Percentiles rank a stretch among this genome's conserved stretches.
These are phyloP conservation scores for Diogma glabrata DNA, from an alignment of 2,888 invertebrate genomes.

Conservation along the genomic window DNA sequence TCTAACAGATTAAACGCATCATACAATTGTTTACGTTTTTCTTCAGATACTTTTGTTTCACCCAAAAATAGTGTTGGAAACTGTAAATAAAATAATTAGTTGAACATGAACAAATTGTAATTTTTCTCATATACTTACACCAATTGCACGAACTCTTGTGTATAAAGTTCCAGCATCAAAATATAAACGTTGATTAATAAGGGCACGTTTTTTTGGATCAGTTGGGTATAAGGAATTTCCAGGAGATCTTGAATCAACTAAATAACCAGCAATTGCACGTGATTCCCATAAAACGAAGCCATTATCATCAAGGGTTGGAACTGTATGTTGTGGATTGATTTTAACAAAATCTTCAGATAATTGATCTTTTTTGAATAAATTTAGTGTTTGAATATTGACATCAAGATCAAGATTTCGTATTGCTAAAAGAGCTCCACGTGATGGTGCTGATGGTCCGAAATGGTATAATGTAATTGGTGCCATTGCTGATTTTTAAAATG, in stretches of 20 bases:
- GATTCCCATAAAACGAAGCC: slow-evolving; percentile 57
- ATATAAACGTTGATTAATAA: slow-evolving; percentile 49
- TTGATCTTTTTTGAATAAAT: slow-evolving; percentile 49
- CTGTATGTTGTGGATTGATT: slow-evolving; percentile 53
- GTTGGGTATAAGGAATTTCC: slow-evolving; percentile 49
- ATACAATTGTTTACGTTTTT: slow-evolving; percentile 43
- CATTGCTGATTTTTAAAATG: too few relatives aligned
- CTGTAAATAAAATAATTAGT: slow-evolving; percentile 27
- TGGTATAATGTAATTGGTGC: slow-evolving; percentile 44
- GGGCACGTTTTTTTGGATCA: slow-evolving; percentile 42
- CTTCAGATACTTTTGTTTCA: slow-evolving; percentile 42
- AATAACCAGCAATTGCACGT: slow-evolving; percentile 50
- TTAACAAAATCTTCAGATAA: slow-evolving; percentile 43
- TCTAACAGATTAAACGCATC: slow-evolving; percentile 41
- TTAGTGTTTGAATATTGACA: slow-evolving; percentile 40
- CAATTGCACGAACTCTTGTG: slow-evolving; percentile 49
- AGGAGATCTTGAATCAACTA: slow-evolving; percentile 41
- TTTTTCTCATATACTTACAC: slow-evolving; percentile 34
- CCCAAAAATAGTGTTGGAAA: slow-evolving; percentile 48
- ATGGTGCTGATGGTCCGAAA: slow-evolving; percentile 49
- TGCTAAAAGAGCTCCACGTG: slow-evolving; percentile 46
- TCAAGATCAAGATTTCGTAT: slow-evolving; percentile 46
- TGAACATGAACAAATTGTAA: neutral
- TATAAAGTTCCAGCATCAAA: slow-evolving; percentile 51
- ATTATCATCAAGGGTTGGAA: slow-evolving; percentile 56